Evolutionary conservation across 2,888 invertebrate species (phyloP).

Genomic region (Caenorhabditis auriculariae): DNA sequence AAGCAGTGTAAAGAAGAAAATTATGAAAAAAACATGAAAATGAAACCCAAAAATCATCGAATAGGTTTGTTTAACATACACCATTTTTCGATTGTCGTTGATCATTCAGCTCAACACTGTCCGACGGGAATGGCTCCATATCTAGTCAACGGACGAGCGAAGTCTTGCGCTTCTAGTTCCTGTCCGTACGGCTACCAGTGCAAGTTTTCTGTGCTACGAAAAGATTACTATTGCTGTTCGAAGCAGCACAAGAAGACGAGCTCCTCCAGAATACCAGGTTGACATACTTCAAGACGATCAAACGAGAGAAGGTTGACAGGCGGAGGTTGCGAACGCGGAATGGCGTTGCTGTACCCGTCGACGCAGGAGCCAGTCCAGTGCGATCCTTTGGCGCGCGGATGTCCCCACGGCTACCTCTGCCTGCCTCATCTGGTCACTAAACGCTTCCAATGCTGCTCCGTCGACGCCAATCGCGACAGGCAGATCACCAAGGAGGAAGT

Average conservation of each 20-base stretch:
- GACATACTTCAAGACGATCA: neutral
- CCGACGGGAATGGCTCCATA: conserved; percentile 40
- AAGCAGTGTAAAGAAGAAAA: too few relatives aligned
- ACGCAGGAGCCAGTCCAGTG: conserved; percentile 41
- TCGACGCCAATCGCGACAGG: conserved; percentile 16
- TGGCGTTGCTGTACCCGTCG: conserved; percentile 33
- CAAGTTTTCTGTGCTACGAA: conserved; percentile 33
- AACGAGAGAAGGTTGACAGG: conserved; percentile 3
- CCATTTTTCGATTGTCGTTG: neutral
- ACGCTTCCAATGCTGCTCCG: conserved; percentile 38
- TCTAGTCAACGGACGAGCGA: conserved; percentile 35
- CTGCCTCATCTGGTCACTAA: conserved; percentile 28
- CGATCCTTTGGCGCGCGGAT: conserved; percentile 31
- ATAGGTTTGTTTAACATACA: too few relatives aligned
- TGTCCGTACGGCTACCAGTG: conserved; percentile 46
- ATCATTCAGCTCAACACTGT: conserved; percentile 18
- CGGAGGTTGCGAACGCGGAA: conserved; percentile 38
- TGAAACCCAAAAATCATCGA: too few relatives aligned
- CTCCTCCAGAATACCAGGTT: conserved; percentile 16
- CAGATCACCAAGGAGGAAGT: conserved; percentile 11
- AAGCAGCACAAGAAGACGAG: conserved; percentile 30
- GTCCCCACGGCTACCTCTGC: conserved; percentile 36
- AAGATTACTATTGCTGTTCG: conserved; percentile 43
- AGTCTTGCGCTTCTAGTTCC: conserved; percentile 33
- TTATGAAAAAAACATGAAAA: too few relatives aligned